These are phyloP conservation scores for Trichacis sp. DNA, from an alignment of 2,888 invertebrate species.

Conservation along the genomic window DNA sequence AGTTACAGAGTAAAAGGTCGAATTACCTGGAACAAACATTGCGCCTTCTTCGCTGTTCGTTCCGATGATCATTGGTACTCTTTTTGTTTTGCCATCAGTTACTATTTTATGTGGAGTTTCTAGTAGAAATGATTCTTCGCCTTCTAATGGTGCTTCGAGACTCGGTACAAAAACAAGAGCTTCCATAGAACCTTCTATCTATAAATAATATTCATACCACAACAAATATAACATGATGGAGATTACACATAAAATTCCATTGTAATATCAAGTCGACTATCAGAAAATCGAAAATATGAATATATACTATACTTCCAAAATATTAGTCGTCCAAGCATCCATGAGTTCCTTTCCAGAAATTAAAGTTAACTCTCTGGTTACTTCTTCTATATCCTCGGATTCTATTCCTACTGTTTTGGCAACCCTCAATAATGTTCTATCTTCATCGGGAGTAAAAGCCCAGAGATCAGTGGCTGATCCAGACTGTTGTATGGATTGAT, in stretches of 20 bases:
- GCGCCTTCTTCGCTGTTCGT: too few relatives aligned
- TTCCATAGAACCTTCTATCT: too few relatives aligned
- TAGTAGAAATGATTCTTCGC: background rate
- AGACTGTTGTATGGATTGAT: slow-evolving; percentile 51
- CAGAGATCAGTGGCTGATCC: slow-evolving; percentile 49
- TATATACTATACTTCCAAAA: slow-evolving; percentile 30
- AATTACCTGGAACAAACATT: background rate
- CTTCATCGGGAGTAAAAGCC: slow-evolving; percentile 46
- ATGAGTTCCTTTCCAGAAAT: slow-evolving; percentile 49
- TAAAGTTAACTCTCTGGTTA: slow-evolving; percentile 38
- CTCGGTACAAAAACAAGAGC: background rate
- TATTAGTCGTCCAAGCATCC: slow-evolving; percentile 39
- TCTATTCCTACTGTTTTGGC: slow-evolving; percentile 55
- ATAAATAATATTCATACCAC: too few relatives aligned
- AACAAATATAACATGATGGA: too few relatives aligned
- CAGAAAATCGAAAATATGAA: too few relatives aligned
- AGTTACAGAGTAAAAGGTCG: too few relatives aligned
- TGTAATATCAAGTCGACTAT: too few relatives aligned
- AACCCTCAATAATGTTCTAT: slow-evolving; percentile 52
- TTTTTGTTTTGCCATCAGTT: background rate
- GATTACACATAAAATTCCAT: too few relatives aligned
- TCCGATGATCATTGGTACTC: background rate
- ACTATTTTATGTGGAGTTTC: background rate
- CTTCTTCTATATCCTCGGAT: slow-evolving; percentile 51
- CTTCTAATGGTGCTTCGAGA: too few relatives aligned